Percentiles rank a stretch among this genome's conserved stretches.
phyloP scores from a whole-genome alignment of 2,797 vertebrate species.

The Gila robusta region DNA sequence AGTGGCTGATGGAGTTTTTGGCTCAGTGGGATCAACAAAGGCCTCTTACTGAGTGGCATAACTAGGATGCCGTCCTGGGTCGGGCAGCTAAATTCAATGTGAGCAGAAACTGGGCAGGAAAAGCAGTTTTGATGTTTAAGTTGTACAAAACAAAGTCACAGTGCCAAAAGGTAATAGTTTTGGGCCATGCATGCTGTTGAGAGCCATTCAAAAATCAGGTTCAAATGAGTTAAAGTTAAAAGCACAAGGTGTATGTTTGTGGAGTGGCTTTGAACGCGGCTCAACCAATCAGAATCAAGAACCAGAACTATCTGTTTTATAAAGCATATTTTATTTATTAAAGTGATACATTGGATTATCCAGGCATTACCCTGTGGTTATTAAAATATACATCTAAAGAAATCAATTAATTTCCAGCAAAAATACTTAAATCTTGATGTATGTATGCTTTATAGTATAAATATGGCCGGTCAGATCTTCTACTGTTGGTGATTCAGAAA shows the following conservation, averaged over 20 bases:
- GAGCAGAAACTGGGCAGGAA: background rate
- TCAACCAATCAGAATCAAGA: background rate
- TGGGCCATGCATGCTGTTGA: background rate
- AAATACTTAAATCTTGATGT: background rate
- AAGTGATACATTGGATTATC: background rate
- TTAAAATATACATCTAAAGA: background rate
- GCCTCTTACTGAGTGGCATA: background rate
- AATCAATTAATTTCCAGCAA: background rate
- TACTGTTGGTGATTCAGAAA: background rate
- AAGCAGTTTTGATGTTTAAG: background rate
- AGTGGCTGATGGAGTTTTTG: slow-evolving; percentile 63
- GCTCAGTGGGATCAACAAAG: background rate
- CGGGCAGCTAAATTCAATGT: background rate
- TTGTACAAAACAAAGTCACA: background rate
- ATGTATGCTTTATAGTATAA: background rate
- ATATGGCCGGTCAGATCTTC: background rate
- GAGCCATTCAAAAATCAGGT: background rate
- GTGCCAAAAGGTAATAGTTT: background rate
- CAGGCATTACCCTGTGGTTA: background rate
- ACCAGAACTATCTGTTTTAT: background rate
- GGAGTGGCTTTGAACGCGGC: background rate
- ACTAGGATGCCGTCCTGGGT: slow-evolving; percentile 3
- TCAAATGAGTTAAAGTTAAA: background rate
- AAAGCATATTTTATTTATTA: background rate
- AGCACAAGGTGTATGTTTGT: too few relatives aligned